Conservation (phyloP, 1,140 invertebrate genomes). For the Saxidomus purpurata region DNA sequence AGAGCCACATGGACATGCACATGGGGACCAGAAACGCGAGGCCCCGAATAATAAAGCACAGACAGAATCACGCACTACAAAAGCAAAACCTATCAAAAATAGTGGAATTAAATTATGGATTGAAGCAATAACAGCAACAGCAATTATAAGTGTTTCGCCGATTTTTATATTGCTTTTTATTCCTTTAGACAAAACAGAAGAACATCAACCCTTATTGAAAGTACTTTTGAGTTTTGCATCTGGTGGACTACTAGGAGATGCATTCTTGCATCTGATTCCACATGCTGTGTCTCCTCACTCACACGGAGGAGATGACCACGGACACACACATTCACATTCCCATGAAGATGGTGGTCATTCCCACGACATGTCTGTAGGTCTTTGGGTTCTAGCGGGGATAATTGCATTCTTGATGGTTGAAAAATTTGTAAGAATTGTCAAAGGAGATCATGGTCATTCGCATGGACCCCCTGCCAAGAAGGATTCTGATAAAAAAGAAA, state of each 20-base stretch:
- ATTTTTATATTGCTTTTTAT: slow-evolving; percentile 97
- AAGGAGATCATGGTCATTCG: slow-evolving; percentile 89
- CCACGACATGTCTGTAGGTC: slow-evolving; percentile 94
- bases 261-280: slow-evolving; percentile 98
- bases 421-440: slow-evolving; percentile 96
- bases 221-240: slow-evolving; percentile 97
- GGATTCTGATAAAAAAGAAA: slow-evolving; percentile 56
- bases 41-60: slow-evolving; percentile 73
- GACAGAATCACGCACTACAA: slow-evolving; percentile 18
- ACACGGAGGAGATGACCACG: slow-evolving; percentile 86
- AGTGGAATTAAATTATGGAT: slow-evolving; percentile 80
- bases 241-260: slow-evolving; percentile 97
- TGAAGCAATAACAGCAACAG: slow-evolving; percentile 90
- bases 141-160: slow-evolving; percentile 97
- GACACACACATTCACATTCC: slow-evolving; percentile 88
- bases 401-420: slow-evolving; percentile 96
- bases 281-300: slow-evolving; percentile 92
- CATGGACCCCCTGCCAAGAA: slow-evolving; percentile 85
- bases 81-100: slow-evolving; percentile 55
- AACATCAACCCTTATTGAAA: slow-evolving; percentile 93
- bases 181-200: slow-evolving; percentile 92
- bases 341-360: slow-evolving; percentile 81
- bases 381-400: slow-evolving; percentile 96
- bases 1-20: slow-evolving; percentile 75
- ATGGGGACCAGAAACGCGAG: slow-evolving; percentile 78